Base-by-base conservation (phyloP, 2,888 invertebrate genomes). In the Cecidostiba fungosa region DNA sequence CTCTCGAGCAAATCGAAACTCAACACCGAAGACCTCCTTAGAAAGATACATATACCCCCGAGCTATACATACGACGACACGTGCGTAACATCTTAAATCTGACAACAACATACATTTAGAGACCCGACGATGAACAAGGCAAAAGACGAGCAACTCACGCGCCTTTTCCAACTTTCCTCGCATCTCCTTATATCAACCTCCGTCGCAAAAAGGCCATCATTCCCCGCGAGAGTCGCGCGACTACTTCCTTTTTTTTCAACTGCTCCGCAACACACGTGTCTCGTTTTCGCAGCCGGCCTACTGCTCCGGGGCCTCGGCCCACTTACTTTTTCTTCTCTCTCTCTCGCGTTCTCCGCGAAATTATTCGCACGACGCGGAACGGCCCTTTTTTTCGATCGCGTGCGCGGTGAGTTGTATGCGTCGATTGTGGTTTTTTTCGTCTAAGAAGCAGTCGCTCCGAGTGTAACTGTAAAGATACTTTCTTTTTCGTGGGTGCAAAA, bases 231-330 rank as follows among this genome's bases (percentile, higher is more conserved):
- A 47, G 76, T 50, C 32, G 10, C 23, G 29, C 26, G 59, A 73
- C 29, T 70, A 36, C 12, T 10, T 36, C 14, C 10, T 72, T 43
- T 77, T 62, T 72, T 76, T 77, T 72, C n/a, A n/a, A 16, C 36
- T 39, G 12, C 19, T 43, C n/a, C 39, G 19, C 23, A 16, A 8
- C 50, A 50, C 54, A 26, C 39, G 10, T n/a, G 23, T 83, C 80
- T 74, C 54, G 54, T 79, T 76, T 76, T 76, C 72, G 72, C 32
- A 59, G 43, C 69, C 81, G 74, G 84, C 81, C 86, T 73, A 80
- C 83, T 81, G 86, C 84, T 85, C 59, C 72, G n/a, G 84, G 82
- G 50, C 84, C 77, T 80, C 70, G 86, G 69, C 73, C 80, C 77
- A 86, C 77, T 86, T 86, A 77, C n/a, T 73, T 50, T 77, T 54